These are phyloP conservation scores for Oithona nana DNA, from an alignment of 2,888 invertebrate genomes.

Conservation along the genomic window DNA sequence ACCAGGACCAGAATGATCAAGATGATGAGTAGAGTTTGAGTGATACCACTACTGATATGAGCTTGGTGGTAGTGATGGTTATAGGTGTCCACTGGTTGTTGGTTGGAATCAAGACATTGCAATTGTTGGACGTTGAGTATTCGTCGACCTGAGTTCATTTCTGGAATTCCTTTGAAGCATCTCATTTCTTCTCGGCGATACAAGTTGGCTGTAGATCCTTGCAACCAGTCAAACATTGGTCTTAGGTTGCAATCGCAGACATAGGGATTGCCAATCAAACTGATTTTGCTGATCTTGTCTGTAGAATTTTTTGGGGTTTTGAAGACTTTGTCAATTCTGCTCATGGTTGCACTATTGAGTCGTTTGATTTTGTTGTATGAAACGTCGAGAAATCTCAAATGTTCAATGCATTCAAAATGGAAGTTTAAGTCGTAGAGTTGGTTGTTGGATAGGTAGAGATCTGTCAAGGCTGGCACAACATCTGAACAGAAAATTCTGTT, in stretches of 20 bases:
- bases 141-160: background rate
- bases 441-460: constrained; percentile 44
- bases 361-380: constrained; percentile 43
- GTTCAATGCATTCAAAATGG: constrained; percentile 42
- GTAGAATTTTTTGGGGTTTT: background rate
- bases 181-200: background rate
- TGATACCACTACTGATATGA: constrained; percentile 4
- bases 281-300: constrained; percentile 2
- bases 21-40: background rate
- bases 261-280: constrained; percentile 39
- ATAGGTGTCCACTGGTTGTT: background rate
- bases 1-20: background rate
- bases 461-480: constrained; percentile 42
- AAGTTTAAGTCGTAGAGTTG: constrained; percentile 35
- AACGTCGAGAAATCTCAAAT: constrained; percentile 45
- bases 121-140: background rate
- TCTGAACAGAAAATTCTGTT: constrained; percentile 20
- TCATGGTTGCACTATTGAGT: constrained; percentile 31
- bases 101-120: background rate
- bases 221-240: constrained; percentile 39
- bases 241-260: constrained; percentile 39
- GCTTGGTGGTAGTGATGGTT: background rate
- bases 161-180: constrained; percentile 12
- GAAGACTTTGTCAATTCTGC: constrained; percentile 17
- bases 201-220: background rate